Base-by-base conservation (phyloP, 2,113 vertebrate genomes). In the Pelusios castaneus region DNA sequence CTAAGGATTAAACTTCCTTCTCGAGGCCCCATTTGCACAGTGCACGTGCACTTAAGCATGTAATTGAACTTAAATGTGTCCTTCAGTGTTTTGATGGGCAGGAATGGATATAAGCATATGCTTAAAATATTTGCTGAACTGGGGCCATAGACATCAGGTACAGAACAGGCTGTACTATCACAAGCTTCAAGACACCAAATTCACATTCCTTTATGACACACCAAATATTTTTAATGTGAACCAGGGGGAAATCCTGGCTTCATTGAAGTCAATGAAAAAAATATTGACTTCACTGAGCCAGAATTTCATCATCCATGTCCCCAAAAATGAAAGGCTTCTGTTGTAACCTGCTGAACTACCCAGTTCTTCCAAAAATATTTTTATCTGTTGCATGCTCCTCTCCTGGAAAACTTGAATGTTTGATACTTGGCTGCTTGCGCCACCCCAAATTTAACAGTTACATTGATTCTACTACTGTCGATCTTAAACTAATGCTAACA, bases 201-300 rank as follows among this genome's bases (percentile, higher is more conserved):
- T 67, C 34, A 38, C 34, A 38, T 63, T 63, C 17, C 63, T 34
- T 22, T 67, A 67, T 38, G 34, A 19, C 63, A 38, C 34, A 21
- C 34, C 63, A 67, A 3, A 75, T n/a, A 24, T 75, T 75, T 24
- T 45, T 4, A 56, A 43, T 84, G 93, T 6, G 14, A 58, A 70
- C 56, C 17, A 19, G 19, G 24, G 13, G 41, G n/a, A 60, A 85
- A 60, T 45, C n/a, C 27, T 80, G 8, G 2, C 25, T 31, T 58
- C 10, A 8, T 52, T 75, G 1, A 89, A 34, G 2, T 25, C 52
- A 43, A 83, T 43, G 41, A 14, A 7, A 79, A 81, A 79, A 10
- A 3, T 10, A 5, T 2, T 45, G 38, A 77, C n/a, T 5, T 70
- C 76, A 38, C 60, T 0, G 0, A 17, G 2, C 5, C 49, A 34